Conservation (phyloP, 2,113 vertebrate species). For the Anarrhichthys ocellatus region DNA sequence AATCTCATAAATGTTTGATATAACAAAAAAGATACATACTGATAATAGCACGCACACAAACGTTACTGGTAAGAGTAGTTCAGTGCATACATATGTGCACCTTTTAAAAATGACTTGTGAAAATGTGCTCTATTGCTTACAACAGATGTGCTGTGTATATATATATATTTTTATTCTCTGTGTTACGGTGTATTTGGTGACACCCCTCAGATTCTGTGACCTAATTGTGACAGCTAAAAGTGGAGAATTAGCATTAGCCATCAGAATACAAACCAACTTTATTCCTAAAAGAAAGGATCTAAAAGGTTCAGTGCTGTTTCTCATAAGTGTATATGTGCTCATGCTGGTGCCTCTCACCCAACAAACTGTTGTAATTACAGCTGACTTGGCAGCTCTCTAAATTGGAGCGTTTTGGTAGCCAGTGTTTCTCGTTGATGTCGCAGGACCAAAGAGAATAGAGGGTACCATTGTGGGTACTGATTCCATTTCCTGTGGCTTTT, state of each 20-base stretch:
- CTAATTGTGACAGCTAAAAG: conserved; percentile 5
- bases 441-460: conserved; percentile 18
- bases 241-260: neutral
- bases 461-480: conserved; percentile 1
- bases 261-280: neutral
- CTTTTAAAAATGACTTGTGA: neutral
- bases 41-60: neutral
- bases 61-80: neutral
- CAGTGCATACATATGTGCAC: neutral
- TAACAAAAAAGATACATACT: neutral
- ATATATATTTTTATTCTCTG: neutral
- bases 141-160: neutral
- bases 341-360: neutral
- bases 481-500: conserved; percentile 27
- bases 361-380: conserved; percentile 23
- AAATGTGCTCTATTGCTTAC: neutral
- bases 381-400: conserved; percentile 10
- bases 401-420: neutral
- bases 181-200: neutral
- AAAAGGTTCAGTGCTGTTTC: neutral
- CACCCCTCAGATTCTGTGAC: neutral
- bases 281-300: neutral
- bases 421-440: conserved; percentile 19
- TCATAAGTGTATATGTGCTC: neutral
- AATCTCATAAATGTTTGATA: neutral